phyloP scores from a whole-genome alignment of 2,113 vertebrate genomes.

The Protomyctophum bolini region DNA sequence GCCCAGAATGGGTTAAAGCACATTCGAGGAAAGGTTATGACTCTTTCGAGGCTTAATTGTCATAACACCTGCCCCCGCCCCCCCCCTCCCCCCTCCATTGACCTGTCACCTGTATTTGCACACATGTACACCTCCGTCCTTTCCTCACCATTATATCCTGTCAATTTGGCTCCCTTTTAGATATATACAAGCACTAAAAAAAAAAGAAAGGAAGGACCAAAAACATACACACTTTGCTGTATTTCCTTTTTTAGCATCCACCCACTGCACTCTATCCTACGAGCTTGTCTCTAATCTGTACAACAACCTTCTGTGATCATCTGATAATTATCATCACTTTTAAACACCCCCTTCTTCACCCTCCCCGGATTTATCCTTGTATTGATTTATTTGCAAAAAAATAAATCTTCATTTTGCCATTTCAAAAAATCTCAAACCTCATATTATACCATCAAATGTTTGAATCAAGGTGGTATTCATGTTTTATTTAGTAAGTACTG shows the following conservation, averaged over 20 bases:
- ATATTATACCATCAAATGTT: conserved; percentile 8
- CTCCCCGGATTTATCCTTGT: conserved; percentile 5
- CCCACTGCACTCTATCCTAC: conserved; percentile 19
- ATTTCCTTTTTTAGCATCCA: conserved; percentile 46
- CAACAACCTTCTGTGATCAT: no score
- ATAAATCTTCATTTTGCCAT: conserved; percentile 20
- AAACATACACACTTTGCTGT: neutral
- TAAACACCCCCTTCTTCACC: conserved; percentile 48
- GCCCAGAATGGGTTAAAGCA: no score
- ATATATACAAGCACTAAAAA: conserved; percentile 67
- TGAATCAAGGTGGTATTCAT: conserved; percentile 27
- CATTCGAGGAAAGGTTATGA: conserved; percentile 1
- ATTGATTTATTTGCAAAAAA: conserved; percentile 16
- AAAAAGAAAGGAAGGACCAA: conserved; percentile 45
- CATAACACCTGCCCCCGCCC: neutral
- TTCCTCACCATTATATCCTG: conserved; percentile 45
- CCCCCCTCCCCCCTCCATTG: conserved; percentile 23
- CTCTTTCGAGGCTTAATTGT: conserved; percentile 12
- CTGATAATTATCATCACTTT: conserved; percentile 8
- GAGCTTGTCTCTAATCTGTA: conserved; percentile 11
- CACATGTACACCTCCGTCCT: conserved; percentile 29
- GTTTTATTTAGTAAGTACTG: conserved; percentile 35
- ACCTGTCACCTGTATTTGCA: conserved; percentile 66
- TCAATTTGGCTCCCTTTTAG: conserved; percentile 47
- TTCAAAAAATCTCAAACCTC: conserved; percentile 28